Base-by-base conservation (phyloP, 2,113 vertebrate genomes). In the Odocoileus virginianus region DNA sequence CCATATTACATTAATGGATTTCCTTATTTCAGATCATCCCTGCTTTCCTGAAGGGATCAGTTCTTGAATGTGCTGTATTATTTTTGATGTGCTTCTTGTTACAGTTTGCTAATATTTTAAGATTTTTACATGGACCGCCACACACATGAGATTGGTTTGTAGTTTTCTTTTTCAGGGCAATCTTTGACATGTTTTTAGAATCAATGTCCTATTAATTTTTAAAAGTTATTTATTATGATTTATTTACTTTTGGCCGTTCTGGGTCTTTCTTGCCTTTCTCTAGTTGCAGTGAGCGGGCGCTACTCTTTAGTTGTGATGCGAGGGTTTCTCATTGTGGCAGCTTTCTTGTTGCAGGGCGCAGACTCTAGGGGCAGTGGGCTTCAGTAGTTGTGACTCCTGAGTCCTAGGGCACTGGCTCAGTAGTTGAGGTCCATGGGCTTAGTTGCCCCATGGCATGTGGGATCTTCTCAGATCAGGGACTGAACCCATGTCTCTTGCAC, bases 261-360 rank as follows among this genome's bases (percentile, higher is more conserved):
- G 67, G 64, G n/a, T 23, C 67, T 71, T 71, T 12, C 19, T 71
- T 40, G n/a, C 67, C 19, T 40, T 71, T 40, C 67, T 71, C n/a
- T 12, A 71, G 67, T 23, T 23, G 67, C 3, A 71, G n/a, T 0
- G 0, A 71, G 67, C 19, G 0, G 67, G 19, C 0, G 8, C n/a
- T 23, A 12, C 9, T 36, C 19, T 71, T 2, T 9, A 21, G 19
- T 1, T 71, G 67, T 11, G 19, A 40, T 3, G 67, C 10, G 0
- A 40, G 19, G 5, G 19, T 40, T 71, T 23, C 67, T 23, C n/a
- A 12, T 0, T 6, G 67, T 6, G 67, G 5, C 1, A 5, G 19
- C 67, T 71, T 40, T 40, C n/a, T 71, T 12, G 19, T 40, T 40
- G 67, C 67, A 40, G 67, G 40, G n/a, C 67, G 12, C 67, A 71